Percentiles rank a stretch among this genome's conserved stretches.
Evolutionary conservation across 2,797 vertebrate genomes (phyloP).

Genomic region (Tenualosa ilisha): DNA sequence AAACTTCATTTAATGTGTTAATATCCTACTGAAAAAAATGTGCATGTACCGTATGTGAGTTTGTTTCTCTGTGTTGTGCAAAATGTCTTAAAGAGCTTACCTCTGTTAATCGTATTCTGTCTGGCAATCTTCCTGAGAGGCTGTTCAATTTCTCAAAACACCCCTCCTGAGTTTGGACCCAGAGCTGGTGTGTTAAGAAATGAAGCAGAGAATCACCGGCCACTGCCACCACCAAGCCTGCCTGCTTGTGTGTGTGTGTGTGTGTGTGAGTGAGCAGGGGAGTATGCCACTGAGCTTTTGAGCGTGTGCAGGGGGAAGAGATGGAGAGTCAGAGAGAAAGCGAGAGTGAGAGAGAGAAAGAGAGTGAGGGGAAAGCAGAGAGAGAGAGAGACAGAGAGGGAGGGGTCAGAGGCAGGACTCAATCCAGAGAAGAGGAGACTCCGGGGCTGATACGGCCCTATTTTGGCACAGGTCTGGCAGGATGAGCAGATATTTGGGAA

Average conservation of each 20-base stretch:
- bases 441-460: neutral
- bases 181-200: constrained; percentile 81
- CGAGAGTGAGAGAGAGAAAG: constrained; percentile 50
- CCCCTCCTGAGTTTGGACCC: constrained; percentile 79
- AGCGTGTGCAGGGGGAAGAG: constrained; percentile 58
- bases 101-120: constrained; percentile 69
- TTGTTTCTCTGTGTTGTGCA: constrained; percentile 25
- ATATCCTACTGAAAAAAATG: neutral
- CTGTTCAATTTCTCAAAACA: constrained; percentile 77
- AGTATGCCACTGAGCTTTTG: constrained; percentile 34
- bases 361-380: constrained; percentile 35
- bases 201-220: constrained; percentile 71
- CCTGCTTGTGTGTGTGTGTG: constrained; percentile 65
- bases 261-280: constrained; percentile 43
- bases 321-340: constrained; percentile 38
- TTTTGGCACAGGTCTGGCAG: neutral
- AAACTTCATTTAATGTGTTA: neutral
- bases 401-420: neutral
- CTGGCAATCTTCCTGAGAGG: constrained; percentile 63
- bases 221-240: constrained; percentile 59
- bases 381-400: neutral
- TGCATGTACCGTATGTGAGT: neutral
- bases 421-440: constrained; percentile 6
- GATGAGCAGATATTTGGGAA: neutral
- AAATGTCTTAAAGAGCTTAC: constrained; percentile 59